These are phyloP conservation scores for Drosophila sordidula DNA, from an alignment of 2,888 invertebrate genomes.

Conservation along the genomic window DNA sequence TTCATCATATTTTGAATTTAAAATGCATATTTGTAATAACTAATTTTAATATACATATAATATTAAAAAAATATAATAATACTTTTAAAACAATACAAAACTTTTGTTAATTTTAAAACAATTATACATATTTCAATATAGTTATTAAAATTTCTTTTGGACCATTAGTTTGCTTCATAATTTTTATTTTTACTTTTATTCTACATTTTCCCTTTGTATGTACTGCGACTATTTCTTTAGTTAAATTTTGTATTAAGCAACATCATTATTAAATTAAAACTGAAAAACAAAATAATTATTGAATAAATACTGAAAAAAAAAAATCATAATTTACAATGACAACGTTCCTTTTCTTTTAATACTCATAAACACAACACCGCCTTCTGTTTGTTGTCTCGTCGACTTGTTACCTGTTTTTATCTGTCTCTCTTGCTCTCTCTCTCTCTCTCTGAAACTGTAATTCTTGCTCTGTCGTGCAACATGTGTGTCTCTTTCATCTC, in stretches of 20 bases:
- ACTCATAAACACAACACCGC: conserved; percentile 6
- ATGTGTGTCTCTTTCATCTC: conserved; percentile 6
- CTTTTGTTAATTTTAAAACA: conserved; percentile 59
- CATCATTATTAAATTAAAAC: conserved; percentile 38
- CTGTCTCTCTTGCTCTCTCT: conserved; percentile 37
- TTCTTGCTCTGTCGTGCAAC: background rate
- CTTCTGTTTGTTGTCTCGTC: conserved; percentile 24
- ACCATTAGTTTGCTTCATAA: conserved; percentile 25
- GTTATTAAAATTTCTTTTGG: conserved; percentile 29
- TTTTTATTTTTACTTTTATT: conserved; percentile 31
- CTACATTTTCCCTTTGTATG: conserved; percentile 47
- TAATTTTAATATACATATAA: conserved; percentile 41
- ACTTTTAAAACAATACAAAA: background rate
- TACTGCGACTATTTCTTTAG: conserved; percentile 60
- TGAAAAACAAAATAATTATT: conserved; percentile 45
- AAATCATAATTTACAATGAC: conserved; percentile 40
- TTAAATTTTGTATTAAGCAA: conserved; percentile 67
- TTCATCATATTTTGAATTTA: conserved; percentile 45
- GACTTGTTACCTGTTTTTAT: conserved; percentile 2
- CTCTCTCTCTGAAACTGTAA: conserved; percentile 11
- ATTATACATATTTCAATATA: conserved; percentile 39
- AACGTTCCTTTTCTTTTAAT: conserved; percentile 31
- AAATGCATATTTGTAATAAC: conserved; percentile 44
- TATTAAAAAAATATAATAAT: conserved; percentile 20
- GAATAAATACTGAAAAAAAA: conserved; percentile 47